Evolutionary conservation across 2,888 invertebrate species (phyloP).

Genomic region (Chalcosyrphus nemorum): DNA sequence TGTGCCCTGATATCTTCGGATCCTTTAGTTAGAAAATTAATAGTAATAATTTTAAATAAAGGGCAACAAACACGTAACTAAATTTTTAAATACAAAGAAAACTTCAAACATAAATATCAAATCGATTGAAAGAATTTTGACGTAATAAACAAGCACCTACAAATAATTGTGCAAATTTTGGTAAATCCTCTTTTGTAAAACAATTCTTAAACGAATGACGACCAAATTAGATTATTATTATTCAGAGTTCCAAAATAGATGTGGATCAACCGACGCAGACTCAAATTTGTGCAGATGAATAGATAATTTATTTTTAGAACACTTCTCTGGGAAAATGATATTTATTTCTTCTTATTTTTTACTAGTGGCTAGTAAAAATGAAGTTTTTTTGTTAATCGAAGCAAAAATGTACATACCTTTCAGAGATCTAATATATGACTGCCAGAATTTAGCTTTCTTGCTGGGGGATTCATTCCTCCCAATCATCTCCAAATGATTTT

Average conservation of each 20-base stretch:
- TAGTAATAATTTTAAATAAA: background rate
- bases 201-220: background rate
- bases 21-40: conserved; percentile 83
- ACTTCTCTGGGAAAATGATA: background rate
- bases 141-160: background rate
- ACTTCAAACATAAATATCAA: too few species aligned
- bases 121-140: too few species aligned
- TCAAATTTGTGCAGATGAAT: conserved; percentile 24
- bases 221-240: background rate
- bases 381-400: too few species aligned
- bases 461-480: conserved; percentile 95
- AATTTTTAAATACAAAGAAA: too few species aligned
- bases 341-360: background rate
- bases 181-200: background rate
- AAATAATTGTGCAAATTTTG: background rate
- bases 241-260: conserved; percentile 42
- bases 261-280: background rate
- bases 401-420: conserved; percentile 86
- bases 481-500: conserved; percentile 96
- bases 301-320: conserved; percentile 28
- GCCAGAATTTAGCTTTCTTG: conserved; percentile 97
- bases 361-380: too few species aligned
- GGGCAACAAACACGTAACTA: too few species aligned
- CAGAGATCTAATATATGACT: conserved; percentile 95
- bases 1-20: conserved; percentile 96